A percentile compares a stretch with the other conserved stretches of the same genome.
Evolutionary conservation across 2,113 vertebrate species (phyloP).

Genomic region (Sinocyclocheilus anophthalmus): DNA sequence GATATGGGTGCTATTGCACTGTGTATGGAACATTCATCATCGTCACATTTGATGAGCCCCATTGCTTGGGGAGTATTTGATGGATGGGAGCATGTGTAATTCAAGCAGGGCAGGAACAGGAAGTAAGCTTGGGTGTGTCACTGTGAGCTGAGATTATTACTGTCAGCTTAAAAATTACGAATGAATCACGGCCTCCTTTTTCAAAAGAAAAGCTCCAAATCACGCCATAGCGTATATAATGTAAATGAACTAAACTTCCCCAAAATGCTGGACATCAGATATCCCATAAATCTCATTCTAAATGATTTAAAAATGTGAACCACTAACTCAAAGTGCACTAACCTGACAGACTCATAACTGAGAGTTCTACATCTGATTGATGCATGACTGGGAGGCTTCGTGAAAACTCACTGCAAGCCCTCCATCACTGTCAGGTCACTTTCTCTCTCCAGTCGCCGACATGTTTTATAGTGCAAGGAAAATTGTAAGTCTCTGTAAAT

Average conservation of each 20-base stretch:
- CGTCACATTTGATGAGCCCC: constrained; percentile 6
- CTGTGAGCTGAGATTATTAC: background rate
- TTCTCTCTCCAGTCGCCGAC: background rate
- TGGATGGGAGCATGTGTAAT: background rate
- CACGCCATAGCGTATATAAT: background rate
- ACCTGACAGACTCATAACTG: constrained; percentile 4
- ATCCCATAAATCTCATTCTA: background rate
- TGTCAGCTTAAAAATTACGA: background rate
- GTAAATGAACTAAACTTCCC: background rate
- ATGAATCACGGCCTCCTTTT: background rate
- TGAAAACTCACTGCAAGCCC: background rate
- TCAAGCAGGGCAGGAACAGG: background rate
- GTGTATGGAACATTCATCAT: constrained; percentile 21
- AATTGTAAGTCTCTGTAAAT: background rate
- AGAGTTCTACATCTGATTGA: constrained; percentile 8
- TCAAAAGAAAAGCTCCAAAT: background rate
- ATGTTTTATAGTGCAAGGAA: background rate
- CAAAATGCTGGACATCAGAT: background rate
- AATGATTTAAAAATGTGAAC: background rate
- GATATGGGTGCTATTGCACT: constrained; percentile 1
- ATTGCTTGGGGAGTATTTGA: background rate
- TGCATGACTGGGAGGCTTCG: constrained; percentile 16
- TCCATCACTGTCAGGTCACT: constrained; percentile 44
- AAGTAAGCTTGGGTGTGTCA: background rate
- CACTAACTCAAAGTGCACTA: background rate